Evolutionary conservation across 2,888 invertebrate genomes (phyloP), one percentile per base, ranked within the genome.

Genomic region (Eretmocerus hayati): DNA sequence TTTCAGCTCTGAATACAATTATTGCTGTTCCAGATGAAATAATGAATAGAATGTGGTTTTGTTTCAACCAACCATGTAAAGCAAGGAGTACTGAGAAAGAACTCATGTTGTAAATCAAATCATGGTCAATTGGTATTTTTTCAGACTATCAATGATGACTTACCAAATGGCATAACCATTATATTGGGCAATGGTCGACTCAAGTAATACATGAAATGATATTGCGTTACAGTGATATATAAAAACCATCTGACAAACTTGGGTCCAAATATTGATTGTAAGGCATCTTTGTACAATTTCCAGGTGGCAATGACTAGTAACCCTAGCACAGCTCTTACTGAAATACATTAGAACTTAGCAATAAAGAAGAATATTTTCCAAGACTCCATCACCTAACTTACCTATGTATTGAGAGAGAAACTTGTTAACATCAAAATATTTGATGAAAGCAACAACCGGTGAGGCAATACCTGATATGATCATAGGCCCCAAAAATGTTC

Each of bases 191-290:
- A 76, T 11, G 95, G 86, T 52, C 99, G 81, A 62, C 91, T 90
- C 73, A 91, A 81, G 69, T 99, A 99, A 72, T 93, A 99, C 81
- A 96, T 85, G 66, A 97, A 93, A 74, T 99, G 99, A 72, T 96
- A 99, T 72, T 99, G 99, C 1, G 93, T 85, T 18, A 87, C 80
- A 2, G 90, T 92, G 48, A 97, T 81, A 5, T 84, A 72, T 19
- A 87, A 79, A 63, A 86, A 87, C 91, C 92, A 92, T 67, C 83
- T 79, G 6, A 85, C 78, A 65, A 89, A 86, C 57, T 83, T 79
- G 48, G 74, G 70, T 13, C 95, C 94, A 74, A 89, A 93, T 50
- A 83, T 78, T 56, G 82, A 82, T 59, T 83, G 77, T 26, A 97
- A 76, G 5, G 87, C 81, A 63, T 81, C 79, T 47, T 84, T 79